phyloP scores from a whole-genome alignment of 2,888 invertebrate genomes.

The Oasisia sp. region DNA sequence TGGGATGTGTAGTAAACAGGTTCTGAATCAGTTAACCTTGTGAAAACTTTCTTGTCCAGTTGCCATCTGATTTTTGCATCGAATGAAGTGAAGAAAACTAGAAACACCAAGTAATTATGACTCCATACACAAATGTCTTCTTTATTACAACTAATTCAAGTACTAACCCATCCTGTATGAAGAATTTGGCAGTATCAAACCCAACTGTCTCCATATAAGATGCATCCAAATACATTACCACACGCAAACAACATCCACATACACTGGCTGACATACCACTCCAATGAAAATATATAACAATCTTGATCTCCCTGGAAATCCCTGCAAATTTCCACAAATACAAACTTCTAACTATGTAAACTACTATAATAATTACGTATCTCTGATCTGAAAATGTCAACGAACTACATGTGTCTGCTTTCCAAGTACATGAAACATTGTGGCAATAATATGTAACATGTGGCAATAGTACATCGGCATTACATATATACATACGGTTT shows the following conservation, averaged over 20 bases:
- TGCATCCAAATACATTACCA: conserved; percentile 6
- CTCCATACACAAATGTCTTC: neutral
- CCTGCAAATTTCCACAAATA: neutral
- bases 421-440: neutral
- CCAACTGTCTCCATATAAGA: conserved; percentile 7
- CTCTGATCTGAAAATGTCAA: neutral
- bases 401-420: neutral
- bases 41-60: too few species aligned
- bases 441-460: neutral
- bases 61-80: too few species aligned
- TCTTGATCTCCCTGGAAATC: neutral
- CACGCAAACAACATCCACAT: neutral
- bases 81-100: neutral
- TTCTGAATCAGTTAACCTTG: too few species aligned
- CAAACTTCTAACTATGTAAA: neutral
- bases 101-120: neutral
- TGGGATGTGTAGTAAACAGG: neutral
- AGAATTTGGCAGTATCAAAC: neutral
- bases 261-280: neutral
- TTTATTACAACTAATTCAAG: neutral
- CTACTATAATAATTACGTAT: neutral
- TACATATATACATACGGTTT: neutral
- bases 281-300: neutral
- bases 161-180: neutral
- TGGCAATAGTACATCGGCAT: neutral